A percentile compares a stretch with the other conserved stretches of the same genome.
Evolutionary conservation across 1,140 invertebrate species (phyloP).

Genomic region (Drosophila elegans): DNA sequence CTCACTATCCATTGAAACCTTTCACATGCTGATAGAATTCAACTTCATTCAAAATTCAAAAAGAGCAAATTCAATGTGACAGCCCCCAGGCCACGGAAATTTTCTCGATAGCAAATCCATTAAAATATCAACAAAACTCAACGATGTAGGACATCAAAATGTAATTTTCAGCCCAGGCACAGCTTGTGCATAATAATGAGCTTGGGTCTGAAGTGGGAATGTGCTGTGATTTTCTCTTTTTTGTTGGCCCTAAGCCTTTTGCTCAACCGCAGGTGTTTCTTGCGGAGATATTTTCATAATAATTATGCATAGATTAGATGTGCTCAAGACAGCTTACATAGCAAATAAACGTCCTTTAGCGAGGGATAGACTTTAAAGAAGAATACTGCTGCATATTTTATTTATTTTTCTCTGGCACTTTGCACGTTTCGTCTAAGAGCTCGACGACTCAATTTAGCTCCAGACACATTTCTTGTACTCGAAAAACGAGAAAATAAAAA

Average conservation of each 20-base stretch:
- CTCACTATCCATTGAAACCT: not conserved
- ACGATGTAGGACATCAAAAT: constrained; percentile 77
- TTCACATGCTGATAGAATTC: constrained; percentile 18
- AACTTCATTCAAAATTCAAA: constrained; percentile 55
- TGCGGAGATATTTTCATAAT: constrained; percentile 21
- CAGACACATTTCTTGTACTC: constrained; percentile 46
- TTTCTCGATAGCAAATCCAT: constrained; percentile 76
- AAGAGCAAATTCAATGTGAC: constrained; percentile 57
- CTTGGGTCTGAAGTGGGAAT: constrained; percentile 9
- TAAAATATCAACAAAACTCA: constrained; percentile 79
- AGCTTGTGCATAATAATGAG: constrained; percentile 76
- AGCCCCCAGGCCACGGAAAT: constrained; percentile 41
- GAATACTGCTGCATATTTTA: not conserved
- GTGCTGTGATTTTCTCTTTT: constrained; percentile 37
- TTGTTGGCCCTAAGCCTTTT: constrained; percentile 41
- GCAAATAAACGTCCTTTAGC: constrained; percentile 20
- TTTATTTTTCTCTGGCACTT: constrained; percentile 1
- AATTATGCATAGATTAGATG: constrained; percentile 52
- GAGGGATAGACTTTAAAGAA: constrained; percentile 2
- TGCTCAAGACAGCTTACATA: constrained; percentile 11
- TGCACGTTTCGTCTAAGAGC: constrained; percentile 35
- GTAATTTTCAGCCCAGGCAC: constrained; percentile 73
- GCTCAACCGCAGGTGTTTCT: constrained; percentile 40
- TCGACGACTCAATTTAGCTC: constrained; percentile 42
- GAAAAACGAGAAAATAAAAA: not conserved